phyloP scores from a whole-genome alignment of 1,140 invertebrate genomes.

The Heterodera schachtii region DNA sequence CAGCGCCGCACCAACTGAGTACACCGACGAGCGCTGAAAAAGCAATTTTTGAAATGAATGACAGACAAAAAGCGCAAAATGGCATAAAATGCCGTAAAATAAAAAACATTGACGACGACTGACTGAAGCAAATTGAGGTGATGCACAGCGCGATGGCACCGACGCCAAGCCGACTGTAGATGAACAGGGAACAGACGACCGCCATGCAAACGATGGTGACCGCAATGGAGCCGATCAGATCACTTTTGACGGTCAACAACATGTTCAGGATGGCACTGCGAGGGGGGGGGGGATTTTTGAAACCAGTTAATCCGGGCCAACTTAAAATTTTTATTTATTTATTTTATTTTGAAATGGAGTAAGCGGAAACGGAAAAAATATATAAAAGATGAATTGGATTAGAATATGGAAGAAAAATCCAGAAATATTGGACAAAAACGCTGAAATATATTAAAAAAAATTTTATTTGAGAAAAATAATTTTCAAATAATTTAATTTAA shows the following conservation, averaged over 20 bases:
- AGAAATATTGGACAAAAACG: no score
- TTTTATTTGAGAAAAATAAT: no score
- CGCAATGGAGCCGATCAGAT: conserved; percentile 63
- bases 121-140: conserved; percentile 62
- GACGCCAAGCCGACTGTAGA: conserved; percentile 54
- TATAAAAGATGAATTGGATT: no score
- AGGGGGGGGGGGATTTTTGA: not conserved
- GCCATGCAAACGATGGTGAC: conserved; percentile 65
- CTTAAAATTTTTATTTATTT: no score
- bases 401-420: no score
- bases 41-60: not conserved
- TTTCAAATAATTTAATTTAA: no score
- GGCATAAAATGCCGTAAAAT: no score
- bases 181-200: conserved; percentile 62
- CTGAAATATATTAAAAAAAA: no score
- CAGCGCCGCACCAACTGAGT: conserved; percentile 63
- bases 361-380: no score
- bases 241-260: conserved; percentile 61
- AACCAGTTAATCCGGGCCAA: no score
- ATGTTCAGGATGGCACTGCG: conserved; percentile 53
- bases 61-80: not conserved
- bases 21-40: conserved; percentile 60
- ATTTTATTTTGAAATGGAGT: no score
- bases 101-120: no score
- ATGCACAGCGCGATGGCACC: conserved; percentile 57